Evolutionary conservation across 35 echinoderm and acorn worm species (phyloP).

Genomic region (Lytechinus pictus): DNA sequence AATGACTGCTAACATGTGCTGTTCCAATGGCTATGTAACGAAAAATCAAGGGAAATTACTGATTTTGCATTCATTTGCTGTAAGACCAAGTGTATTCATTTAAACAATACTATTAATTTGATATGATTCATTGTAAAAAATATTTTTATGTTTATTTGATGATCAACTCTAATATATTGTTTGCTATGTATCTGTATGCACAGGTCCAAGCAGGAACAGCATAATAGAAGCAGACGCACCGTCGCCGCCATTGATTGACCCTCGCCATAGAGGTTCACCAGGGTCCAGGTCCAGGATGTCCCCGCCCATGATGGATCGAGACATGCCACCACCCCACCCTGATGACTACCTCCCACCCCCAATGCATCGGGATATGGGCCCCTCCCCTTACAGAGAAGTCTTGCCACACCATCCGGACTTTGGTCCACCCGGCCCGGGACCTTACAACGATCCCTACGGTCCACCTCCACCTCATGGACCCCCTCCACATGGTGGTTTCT

Average conservation of each 20-base stretch:
- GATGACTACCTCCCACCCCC: slow-evolving; percentile 50
- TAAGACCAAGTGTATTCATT: neutral
- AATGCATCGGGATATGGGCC: slow-evolving; percentile 56
- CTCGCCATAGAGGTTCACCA: slow-evolving; percentile 3
- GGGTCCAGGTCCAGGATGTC: slow-evolving; percentile 24
- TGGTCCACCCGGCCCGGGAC: slow-evolving; percentile 24
- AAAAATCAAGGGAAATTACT: too few relatives aligned
- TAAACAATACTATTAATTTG: neutral
- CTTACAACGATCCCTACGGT: slow-evolving; percentile 43
- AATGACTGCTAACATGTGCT: too few relatives aligned
- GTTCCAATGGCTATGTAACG: too few relatives aligned
- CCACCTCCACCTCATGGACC: slow-evolving; percentile 20
- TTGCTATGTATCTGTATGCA: neutral
- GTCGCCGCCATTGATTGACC: slow-evolving; percentile 55
- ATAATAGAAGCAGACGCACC: slow-evolving; percentile 50
- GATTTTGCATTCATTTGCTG: neutral
- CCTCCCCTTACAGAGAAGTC: slow-evolving; percentile 34
- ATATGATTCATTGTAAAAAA: neutral
- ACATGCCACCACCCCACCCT: slow-evolving; percentile 29
- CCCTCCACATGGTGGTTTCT: slow-evolving; percentile 40
- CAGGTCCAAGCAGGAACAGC: slow-evolving; percentile 59
- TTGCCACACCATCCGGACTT: slow-evolving; percentile 42
- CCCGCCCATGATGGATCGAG: slow-evolving; percentile 39
- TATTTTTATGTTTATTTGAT: neutral
- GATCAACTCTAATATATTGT: neutral